A percentile compares a stretch with the other conserved stretches of the same genome.
Conservation (phyloP, 2,888 invertebrate genomes). For the Pachliopta kotzebuea region DNA sequence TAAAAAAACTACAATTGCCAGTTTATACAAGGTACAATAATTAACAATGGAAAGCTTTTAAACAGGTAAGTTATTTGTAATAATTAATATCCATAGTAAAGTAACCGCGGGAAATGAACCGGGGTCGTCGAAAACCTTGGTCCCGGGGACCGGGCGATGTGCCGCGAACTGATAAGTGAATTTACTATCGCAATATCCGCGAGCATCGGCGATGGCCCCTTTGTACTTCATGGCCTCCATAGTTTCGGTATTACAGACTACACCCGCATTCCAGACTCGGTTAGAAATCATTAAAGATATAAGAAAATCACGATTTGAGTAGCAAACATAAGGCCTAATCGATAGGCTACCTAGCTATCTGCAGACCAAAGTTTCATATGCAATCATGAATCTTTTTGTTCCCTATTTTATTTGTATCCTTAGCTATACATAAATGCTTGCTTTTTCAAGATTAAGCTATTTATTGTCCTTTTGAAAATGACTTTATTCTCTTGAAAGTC, state of each 20-base stretch:
- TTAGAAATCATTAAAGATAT: slow-evolving; percentile 14
- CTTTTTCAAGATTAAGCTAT: no score
- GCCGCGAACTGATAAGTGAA: slow-evolving; percentile 51
- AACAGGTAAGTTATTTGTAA: background rate
- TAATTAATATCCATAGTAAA: slow-evolving; percentile 28
- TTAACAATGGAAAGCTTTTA: no score
- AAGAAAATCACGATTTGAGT: slow-evolving; percentile 17
- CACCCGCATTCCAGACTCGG: slow-evolving; percentile 23
- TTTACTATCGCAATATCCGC: slow-evolving; percentile 54
- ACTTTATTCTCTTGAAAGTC: no score
- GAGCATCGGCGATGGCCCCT: slow-evolving; percentile 38
- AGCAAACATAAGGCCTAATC: background rate
- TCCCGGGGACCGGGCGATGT: slow-evolving; percentile 37
- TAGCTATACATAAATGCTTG: no score
- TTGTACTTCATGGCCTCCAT: slow-evolving; percentile 26
- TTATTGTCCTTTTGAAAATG: no score
- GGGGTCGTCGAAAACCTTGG: slow-evolving; percentile 62
- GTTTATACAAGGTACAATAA: no score
- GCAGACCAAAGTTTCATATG: no score
- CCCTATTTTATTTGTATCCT: no score
- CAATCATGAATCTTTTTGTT: no score
- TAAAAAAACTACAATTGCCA: no score
- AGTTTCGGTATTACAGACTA: slow-evolving; percentile 21
- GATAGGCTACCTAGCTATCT: no score
- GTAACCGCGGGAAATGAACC: slow-evolving; percentile 47